Conservation (phyloP, 2,113 vertebrate species). For the Numida meleagris region DNA sequence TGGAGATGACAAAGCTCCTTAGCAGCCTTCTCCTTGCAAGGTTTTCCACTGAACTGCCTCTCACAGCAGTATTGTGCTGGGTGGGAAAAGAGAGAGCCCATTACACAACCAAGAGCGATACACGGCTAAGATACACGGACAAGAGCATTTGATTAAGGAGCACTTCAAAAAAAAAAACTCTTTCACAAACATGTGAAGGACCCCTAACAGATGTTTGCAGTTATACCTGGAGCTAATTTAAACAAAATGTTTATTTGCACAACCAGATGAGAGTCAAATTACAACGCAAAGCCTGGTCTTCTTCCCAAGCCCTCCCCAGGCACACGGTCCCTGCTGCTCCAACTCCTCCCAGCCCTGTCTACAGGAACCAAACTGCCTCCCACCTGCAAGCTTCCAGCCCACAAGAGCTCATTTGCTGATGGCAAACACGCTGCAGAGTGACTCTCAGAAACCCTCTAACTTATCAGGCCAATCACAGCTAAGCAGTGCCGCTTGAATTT, state of each 20-base stretch:
- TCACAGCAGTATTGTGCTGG: not conserved
- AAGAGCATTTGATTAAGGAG: not conserved
- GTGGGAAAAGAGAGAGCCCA: not conserved
- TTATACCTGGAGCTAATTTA: not conserved
- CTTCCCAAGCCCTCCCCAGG: not conserved
- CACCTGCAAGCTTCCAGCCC: not conserved
- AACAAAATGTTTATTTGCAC: constrained; percentile 20
- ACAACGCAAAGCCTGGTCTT: not conserved
- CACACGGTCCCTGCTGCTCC: accelerated
- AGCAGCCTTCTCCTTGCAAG: not conserved
- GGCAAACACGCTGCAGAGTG: not conserved
- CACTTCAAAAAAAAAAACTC: not conserved
- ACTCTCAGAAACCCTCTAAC: not conserved
- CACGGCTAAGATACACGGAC: accelerated
- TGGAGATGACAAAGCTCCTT: not conserved
- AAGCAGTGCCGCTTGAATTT: not conserved
- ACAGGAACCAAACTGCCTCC: not conserved
- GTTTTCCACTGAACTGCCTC: no score
- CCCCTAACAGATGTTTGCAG: not conserved
- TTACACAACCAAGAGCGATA: not conserved
- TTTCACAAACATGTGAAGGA: not conserved
- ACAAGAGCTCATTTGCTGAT: not conserved
- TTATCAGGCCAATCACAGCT: not conserved
- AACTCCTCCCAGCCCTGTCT: not conserved
- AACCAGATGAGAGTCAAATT: not conserved